Percentiles rank a stretch among this genome's conserved stretches.
phyloP scores from a whole-genome alignment of 1,140 invertebrate genomes.

The Chironomus striatipennis region DNA sequence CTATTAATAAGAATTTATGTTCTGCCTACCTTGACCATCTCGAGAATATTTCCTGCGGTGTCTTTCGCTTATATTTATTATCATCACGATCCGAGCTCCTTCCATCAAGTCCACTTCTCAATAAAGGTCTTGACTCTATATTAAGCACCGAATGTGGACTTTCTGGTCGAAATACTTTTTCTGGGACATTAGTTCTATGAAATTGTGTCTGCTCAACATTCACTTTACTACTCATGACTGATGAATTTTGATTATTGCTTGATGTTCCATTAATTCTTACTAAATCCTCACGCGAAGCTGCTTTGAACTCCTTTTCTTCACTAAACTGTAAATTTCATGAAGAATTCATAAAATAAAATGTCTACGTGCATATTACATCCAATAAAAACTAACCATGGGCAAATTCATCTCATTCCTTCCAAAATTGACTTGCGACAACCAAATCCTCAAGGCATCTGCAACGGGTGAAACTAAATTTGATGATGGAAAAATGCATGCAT shows the following conservation, averaged over 20 bases:
- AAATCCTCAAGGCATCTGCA: constrained; percentile 35
- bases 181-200: constrained; percentile 2
- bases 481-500: constrained; percentile 36
- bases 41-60: constrained; percentile 38
- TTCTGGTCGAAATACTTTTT: constrained; percentile 24
- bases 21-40: constrained; percentile 33
- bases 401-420: constrained; percentile 38
- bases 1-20: neutral
- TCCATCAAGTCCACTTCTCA: constrained; percentile 38
- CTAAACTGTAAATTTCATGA: neutral
- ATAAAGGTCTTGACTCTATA: constrained; percentile 30
- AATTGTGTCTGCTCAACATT: neutral
- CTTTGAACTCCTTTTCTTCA: neutral
- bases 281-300: neutral
- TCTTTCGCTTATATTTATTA: constrained; percentile 38
- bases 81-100: constrained; percentile 37
- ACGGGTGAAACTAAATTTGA: constrained; percentile 38
- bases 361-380: neutral
- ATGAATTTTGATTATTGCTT: neutral
- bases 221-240: neutral
- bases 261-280: neutral
- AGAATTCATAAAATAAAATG: neutral
- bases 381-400: constrained; percentile 31
- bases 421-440: constrained; percentile 36
- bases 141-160: constrained; percentile 34